Base-by-base conservation (phyloP, 2,797 vertebrate species). In the Mus caroli region DNA sequence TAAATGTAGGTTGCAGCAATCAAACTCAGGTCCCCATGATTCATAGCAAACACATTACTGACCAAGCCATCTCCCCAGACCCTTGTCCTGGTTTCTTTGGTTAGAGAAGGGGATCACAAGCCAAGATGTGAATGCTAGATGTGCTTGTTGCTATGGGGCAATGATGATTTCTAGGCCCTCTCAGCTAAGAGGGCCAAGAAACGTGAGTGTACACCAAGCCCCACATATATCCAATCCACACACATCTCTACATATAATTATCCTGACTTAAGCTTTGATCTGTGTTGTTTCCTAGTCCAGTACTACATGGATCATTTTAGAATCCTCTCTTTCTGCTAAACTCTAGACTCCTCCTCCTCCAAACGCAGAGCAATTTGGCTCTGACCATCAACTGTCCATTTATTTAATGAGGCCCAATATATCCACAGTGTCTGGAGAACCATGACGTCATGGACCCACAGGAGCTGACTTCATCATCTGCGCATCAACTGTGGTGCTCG, bases 91-190 rank as follows among this genome's bases (percentile, higher is more conserved):
- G 6, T 76, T 88, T 77, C 69, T 79, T 94, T 75, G 22, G 54
- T 76, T 91, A 78, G 56, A 60, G 50, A 40, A 87, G 31, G 50
- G 76, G 15, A 31, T 84, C 69, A 71, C 86, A 96, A 62, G 93
- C 54, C 76, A 83, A 87, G n/a, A 43, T 80, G 34, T 60, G 58
- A 79, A 78, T 31, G 40, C 31, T 69, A 13, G 6, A 4, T 37
- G 0, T 67, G 12, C 58, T 93, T 86, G 28, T 69, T 94, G 88
- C 58, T 80, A 0, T 22, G 13, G 34, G 37, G 28, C 1, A 40
- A 24, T 40, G 73, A 58, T 69, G 75, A n/a, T 46, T 90, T 90
- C 80, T 50, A 34, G 62, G 62, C 14, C 13, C 40, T 76, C 20
- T 90, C 50, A 52, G 43, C 12, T 43, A 52, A 71, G 11, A 58